A percentile compares a stretch with the other conserved stretches of the same genome.
These are phyloP conservation scores for Drosophila lacicola DNA, from an alignment of 2,888 invertebrate species.

Conservation along the genomic window DNA sequence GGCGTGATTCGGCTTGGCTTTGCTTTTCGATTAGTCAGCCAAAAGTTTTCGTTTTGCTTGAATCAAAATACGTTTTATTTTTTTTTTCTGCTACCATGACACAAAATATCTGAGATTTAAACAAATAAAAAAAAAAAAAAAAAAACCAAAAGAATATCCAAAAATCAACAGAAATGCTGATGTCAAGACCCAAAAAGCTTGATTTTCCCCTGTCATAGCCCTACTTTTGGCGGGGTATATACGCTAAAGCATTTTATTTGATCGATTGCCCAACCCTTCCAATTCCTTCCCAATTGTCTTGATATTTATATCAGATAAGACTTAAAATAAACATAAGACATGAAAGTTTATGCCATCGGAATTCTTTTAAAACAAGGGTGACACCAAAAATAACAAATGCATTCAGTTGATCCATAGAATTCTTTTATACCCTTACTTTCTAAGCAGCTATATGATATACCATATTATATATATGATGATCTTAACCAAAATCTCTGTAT, in stretches of 20 bases:
- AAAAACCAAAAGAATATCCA: neutral
- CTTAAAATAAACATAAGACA: conserved; percentile 33
- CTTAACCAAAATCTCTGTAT: no score
- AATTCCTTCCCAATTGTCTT: neutral
- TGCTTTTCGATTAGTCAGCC: conserved; percentile 70
- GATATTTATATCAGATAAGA: conserved; percentile 32
- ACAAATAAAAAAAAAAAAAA: neutral
- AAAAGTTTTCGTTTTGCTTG: conserved; percentile 10
- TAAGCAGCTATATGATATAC: no score
- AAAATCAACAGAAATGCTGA: conserved; percentile 10
- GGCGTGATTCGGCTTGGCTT: neutral
- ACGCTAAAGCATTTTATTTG: conserved; percentile 9
- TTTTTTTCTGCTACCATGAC: neutral
- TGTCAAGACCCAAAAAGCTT: conserved; percentile 1
- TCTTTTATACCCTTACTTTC: neutral
- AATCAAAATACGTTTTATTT: neutral
- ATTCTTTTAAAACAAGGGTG: neutral
- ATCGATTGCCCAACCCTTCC: conserved; percentile 20
- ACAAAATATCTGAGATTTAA: conserved; percentile 8
- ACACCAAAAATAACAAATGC: neutral
- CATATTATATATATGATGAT: no score
- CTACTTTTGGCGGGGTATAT: neutral
- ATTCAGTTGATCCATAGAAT: no score
- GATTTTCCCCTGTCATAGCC: conserved; percentile 18
- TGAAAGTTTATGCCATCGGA: neutral